phyloP scores from a whole-genome alignment of 2,113 vertebrate species.

The Panthera uncia region DNA sequence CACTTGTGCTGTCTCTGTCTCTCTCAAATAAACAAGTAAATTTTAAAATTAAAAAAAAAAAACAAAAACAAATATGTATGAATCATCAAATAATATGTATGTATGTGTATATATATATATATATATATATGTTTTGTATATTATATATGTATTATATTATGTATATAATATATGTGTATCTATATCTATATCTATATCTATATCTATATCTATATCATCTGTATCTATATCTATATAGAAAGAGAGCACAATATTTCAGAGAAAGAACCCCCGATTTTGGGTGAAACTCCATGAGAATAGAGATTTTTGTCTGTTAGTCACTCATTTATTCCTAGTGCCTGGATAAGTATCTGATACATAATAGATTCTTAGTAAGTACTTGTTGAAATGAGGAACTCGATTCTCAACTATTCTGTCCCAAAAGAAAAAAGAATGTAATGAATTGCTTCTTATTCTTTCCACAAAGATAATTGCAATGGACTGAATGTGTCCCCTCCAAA shows the following conservation, averaged over 20 bases:
- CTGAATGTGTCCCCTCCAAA: not conserved
- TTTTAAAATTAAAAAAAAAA: not conserved
- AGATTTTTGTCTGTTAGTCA: not conserved
- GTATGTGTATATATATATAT: not conserved
- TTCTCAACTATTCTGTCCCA: not conserved
- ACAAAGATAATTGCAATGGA: not conserved
- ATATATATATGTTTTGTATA: not conserved
- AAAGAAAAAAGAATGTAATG: not conserved
- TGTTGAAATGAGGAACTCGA: not conserved
- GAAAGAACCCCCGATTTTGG: not conserved
- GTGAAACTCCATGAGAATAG: not conserved
- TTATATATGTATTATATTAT: too few species aligned
- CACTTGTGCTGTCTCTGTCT: too few species aligned
- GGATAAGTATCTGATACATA: not conserved
- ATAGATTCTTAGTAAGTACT: not conserved
- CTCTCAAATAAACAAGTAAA: too few species aligned
- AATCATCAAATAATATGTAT: not conserved
- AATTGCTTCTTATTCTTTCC: not conserved
- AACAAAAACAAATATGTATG: not conserved
- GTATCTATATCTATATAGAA: not conserved
- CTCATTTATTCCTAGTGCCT: not conserved
- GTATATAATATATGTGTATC: not conserved
- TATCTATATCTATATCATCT: not conserved
- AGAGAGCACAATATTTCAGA: not conserved
- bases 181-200: not conserved